Base-by-base conservation (phyloP, 2,797 vertebrate species). In the Syngnathus acus region DNA sequence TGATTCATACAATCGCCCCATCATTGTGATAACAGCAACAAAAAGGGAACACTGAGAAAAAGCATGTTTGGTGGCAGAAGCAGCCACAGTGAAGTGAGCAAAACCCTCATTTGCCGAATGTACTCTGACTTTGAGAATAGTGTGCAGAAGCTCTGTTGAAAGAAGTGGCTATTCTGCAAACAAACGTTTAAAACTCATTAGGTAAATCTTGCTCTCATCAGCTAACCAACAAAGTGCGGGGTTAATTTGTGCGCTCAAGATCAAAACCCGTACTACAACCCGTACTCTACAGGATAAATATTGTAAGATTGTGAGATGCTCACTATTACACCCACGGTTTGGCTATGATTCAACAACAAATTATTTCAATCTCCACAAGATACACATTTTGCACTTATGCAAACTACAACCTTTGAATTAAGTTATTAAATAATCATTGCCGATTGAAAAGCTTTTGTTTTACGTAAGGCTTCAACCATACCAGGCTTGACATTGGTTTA, bases 11-110 rank as follows among this genome's bases (percentile, higher is more conserved):
- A 42, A 42, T 23, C 23, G 2, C 2, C 9, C 6, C 42, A 62
- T 45, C 42, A 16, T 13, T 43, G 13, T 45, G 4, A 17, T 39
- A 14, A 17, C 6, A 17, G 1, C 14, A 47, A 32, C 10, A 55
- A 32, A 57, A 26, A 37, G 5, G 17, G 32, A 59, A 39, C 16
- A 59, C 9, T n/a, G 2, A 9, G 7, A n/a, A 19, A 9, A 66
- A 64, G 26, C 21, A 39, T 66, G 42, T 69, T 58, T 62, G 39
- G 48, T 16, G 61, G 58, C 47, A 69, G n/a, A 74, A 64, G 59
- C 65, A 70, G 42, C 43, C 66, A 59, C 59, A 68, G 45, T 42
- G n/a, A 51, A n/a, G 19, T 51, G 50, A 51, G 26, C 61, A n/a
- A 53, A 47, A 66, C 23, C 16, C 37, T 14, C 7, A 4, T 47